phyloP scores from a whole-genome alignment of 2,113 vertebrate genomes.

The Tenrec ecaudatus region DNA sequence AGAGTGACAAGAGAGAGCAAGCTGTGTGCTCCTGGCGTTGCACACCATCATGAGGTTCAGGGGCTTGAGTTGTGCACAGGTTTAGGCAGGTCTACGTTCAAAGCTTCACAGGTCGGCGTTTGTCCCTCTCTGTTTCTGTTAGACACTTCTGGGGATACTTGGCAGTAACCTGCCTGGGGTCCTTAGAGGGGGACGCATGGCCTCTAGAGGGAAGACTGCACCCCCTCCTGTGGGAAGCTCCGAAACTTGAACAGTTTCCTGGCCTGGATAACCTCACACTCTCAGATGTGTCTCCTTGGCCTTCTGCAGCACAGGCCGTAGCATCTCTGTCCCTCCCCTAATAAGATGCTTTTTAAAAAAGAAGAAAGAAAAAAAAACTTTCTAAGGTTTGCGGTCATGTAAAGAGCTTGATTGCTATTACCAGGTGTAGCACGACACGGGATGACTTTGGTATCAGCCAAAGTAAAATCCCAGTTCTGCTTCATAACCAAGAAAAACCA shows the following conservation, averaged over 20 bases:
- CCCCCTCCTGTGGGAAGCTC: background rate
- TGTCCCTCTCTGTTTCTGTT: background rate
- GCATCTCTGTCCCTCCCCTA: background rate
- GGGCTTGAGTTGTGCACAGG: background rate
- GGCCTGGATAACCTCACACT: background rate
- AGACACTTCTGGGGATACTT: too few relatives aligned
- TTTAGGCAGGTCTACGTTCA: too few relatives aligned
- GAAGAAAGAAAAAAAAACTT: too few relatives aligned
- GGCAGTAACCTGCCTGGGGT: background rate
- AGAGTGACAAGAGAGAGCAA: background rate
- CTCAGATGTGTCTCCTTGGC: background rate
- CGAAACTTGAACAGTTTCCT: background rate
- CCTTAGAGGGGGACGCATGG: background rate
- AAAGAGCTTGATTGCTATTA: background rate
- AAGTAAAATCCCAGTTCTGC: background rate
- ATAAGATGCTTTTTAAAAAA: too few relatives aligned
- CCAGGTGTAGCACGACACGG: background rate
- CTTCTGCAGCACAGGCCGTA: background rate
- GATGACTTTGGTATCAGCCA: background rate
- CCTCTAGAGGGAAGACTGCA: background rate
- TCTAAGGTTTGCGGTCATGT: too few relatives aligned
- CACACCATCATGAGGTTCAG: background rate
- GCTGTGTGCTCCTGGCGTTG: background rate
- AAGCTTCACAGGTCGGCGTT: background rate
- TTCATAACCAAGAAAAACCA: background rate